Percentiles rank a stretch among this genome's conserved stretches.
phyloP scores from a whole-genome alignment of 2,113 vertebrate genomes.

The Thalassarche chlororhynchos region DNA sequence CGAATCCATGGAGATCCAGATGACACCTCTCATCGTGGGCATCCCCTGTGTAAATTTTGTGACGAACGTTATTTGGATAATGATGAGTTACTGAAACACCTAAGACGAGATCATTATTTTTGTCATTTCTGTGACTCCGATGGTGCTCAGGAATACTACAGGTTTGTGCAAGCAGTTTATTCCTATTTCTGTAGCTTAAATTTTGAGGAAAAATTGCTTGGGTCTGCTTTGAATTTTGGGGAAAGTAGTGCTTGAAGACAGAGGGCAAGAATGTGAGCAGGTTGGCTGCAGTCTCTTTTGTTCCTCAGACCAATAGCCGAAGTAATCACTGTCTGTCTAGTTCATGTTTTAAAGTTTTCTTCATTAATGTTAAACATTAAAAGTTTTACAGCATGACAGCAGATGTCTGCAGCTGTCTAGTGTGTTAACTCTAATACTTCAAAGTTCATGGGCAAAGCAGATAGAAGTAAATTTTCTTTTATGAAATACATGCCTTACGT shows the following conservation, averaged over 20 bases:
- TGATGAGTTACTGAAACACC: slow-evolving; percentile 93
- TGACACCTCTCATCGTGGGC: slow-evolving; percentile 94
- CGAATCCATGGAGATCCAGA: slow-evolving; percentile 93
- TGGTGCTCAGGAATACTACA: slow-evolving; percentile 97
- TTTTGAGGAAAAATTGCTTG: neutral
- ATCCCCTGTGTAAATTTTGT: slow-evolving; percentile 97
- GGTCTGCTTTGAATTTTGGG: neutral
- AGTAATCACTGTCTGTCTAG: neutral
- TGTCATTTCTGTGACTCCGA: slow-evolving; percentile 98
- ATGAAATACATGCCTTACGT: accelerated
- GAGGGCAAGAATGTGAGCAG: neutral
- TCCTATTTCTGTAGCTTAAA: neutral
- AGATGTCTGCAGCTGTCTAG: neutral
- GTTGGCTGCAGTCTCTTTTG: neutral
- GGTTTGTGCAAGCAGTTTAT: slow-evolving; percentile 59
- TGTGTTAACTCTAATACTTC: neutral
- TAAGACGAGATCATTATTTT: slow-evolving; percentile 95
- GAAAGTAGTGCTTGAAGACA: neutral
- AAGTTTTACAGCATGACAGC: neutral
- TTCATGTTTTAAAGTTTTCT: neutral
- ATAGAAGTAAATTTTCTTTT: neutral
- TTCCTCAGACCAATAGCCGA: neutral
- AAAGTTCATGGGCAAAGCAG: neutral
- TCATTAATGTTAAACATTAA: neutral
- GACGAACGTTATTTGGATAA: slow-evolving; percentile 97